These are phyloP conservation scores for Chelmon rostratus DNA, from an alignment of 2,797 vertebrate species.

Conservation along the genomic window DNA sequence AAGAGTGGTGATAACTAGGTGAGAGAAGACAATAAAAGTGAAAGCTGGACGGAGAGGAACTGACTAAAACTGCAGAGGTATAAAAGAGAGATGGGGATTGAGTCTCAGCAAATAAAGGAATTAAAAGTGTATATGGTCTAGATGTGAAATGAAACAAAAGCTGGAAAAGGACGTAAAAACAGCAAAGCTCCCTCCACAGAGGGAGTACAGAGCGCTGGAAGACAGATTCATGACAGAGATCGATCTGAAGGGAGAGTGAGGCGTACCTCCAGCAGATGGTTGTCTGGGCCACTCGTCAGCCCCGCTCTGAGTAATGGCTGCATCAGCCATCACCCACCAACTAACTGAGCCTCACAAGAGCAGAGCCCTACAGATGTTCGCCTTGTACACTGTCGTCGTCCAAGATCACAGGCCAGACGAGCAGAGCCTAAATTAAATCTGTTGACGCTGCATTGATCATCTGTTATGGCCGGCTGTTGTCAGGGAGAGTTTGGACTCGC, in stretches of 20 bases:
- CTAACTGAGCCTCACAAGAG: constrained; percentile 65
- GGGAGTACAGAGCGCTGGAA: constrained; percentile 46
- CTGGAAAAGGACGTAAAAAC: constrained; percentile 30
- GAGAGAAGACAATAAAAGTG: neutral
- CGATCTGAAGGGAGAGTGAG: constrained; percentile 77
- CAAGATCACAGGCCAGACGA: constrained; percentile 71
- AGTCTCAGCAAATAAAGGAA: neutral
- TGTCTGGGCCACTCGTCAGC: constrained; percentile 72
- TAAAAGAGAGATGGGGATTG: neutral
- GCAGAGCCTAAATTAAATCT: constrained; percentile 70
- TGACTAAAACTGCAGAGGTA: constrained; percentile 4
- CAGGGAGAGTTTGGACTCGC: constrained; percentile 25
- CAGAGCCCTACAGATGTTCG: constrained; percentile 79
- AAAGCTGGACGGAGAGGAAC: constrained; percentile 19
- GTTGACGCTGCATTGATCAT: constrained; percentile 71
- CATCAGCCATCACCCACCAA: constrained; percentile 66
- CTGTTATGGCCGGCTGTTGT: constrained; percentile 50
- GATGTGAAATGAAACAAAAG: constrained; percentile 23
- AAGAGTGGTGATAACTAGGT: neutral
- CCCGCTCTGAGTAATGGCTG: constrained; percentile 78
- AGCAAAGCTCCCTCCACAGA: constrained; percentile 9
- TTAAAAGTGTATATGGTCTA: neutral
- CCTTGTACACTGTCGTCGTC: constrained; percentile 69
- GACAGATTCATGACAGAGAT: constrained; percentile 81
- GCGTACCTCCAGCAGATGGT: constrained; percentile 83